Conservation (phyloP, 1,140 invertebrate genomes). For the Orchesella cincta region DNA sequence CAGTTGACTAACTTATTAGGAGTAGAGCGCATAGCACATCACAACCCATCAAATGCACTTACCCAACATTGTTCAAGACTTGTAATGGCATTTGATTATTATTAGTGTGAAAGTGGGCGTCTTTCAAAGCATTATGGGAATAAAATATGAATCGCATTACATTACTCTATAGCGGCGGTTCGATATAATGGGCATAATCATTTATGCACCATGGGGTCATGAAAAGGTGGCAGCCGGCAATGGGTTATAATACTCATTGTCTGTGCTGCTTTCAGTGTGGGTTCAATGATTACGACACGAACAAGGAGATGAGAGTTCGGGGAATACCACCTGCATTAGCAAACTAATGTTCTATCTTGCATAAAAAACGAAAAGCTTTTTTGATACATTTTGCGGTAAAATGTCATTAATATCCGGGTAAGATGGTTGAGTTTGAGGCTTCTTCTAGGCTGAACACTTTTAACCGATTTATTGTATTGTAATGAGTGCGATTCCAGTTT, state of each 20-base stretch:
- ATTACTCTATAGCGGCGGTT: not conserved
- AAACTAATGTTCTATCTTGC: too few species aligned
- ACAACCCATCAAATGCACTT: not conserved
- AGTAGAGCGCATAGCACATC: not conserved
- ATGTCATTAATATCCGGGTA: too few species aligned
- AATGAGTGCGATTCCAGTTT: too few species aligned
- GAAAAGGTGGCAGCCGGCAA: not conserved
- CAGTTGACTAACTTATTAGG: not conserved
- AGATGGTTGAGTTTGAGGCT: too few species aligned
- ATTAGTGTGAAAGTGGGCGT: conserved; percentile 11
- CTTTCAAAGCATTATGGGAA: not conserved
- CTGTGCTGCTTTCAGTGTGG: not conserved
- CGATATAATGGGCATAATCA: conserved; percentile 5
- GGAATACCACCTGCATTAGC: too few species aligned
- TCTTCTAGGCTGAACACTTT: too few species aligned
- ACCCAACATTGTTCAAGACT: not conserved
- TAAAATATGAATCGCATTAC: conserved; percentile 16
- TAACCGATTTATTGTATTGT: too few species aligned
- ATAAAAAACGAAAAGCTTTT: too few species aligned
- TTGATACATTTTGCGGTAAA: too few species aligned
- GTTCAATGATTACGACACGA: too few species aligned
- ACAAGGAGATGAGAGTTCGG: too few species aligned
- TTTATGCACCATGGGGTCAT: conserved; percentile 7
- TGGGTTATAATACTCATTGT: not conserved
- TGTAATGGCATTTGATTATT: conserved; percentile 13